Conservation (phyloP, 2,113 vertebrate species). For the Pedetes capensis region DNA sequence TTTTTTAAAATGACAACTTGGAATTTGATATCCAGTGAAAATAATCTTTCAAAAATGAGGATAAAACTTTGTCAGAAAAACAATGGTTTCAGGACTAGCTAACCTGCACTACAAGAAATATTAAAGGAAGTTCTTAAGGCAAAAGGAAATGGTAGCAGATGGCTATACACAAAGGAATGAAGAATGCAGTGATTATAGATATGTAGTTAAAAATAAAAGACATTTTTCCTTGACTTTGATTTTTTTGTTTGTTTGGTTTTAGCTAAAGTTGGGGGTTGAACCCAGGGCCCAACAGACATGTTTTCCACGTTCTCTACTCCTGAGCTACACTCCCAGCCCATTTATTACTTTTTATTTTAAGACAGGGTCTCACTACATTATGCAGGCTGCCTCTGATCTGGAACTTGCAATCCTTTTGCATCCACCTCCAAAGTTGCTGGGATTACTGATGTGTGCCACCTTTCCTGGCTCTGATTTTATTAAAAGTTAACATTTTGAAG, state of each 20-base stretch:
- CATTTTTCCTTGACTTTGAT: not conserved
- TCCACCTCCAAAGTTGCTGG: too few relatives aligned
- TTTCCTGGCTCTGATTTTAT: too few relatives aligned
- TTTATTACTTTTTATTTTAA: too few relatives aligned
- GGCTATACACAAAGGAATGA: not conserved
- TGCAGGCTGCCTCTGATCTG: too few relatives aligned
- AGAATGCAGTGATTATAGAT: not conserved
- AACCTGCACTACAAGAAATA: not conserved
- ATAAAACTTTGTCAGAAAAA: not conserved
- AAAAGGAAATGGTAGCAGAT: not conserved
- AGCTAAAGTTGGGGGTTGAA: too few relatives aligned
- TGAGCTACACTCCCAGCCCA: too few relatives aligned
- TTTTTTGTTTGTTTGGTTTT: too few relatives aligned
- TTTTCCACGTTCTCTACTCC: too few relatives aligned
- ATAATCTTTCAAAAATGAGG: slow-evolving; percentile 5
- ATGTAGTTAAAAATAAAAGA: slow-evolving; percentile 15
- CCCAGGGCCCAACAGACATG: too few relatives aligned
- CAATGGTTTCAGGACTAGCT: not conserved
- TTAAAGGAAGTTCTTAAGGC: slow-evolving; percentile 5
- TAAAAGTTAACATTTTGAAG: not conserved
- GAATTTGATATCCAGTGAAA: slow-evolving; percentile 18
- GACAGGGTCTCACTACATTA: too few relatives aligned
- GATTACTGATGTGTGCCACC: too few relatives aligned
- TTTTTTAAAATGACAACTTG: not conserved
- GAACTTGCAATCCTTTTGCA: too few relatives aligned